Conservation (phyloP, 2,888 invertebrate genomes). For the Ctena decussata region DNA sequence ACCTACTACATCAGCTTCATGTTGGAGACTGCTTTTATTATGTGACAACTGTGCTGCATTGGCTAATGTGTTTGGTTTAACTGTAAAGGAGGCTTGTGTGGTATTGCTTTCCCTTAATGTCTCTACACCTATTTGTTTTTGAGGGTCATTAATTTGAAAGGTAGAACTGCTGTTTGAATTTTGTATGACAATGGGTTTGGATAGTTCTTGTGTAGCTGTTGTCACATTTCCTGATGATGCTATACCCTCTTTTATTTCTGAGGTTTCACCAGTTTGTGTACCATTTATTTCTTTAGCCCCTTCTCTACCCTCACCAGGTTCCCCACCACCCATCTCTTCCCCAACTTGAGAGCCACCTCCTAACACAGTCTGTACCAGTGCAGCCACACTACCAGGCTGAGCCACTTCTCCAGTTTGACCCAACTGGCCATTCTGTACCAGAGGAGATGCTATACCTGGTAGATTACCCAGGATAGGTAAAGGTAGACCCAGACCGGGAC, state of each 20-base stretch:
- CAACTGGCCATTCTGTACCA: slow-evolving; percentile 18
- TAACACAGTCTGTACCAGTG: slow-evolving; percentile 32
- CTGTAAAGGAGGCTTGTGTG: background rate
- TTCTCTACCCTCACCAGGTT: background rate
- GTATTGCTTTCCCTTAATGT: background rate
- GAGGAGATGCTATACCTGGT: background rate
- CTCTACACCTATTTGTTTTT: no score
- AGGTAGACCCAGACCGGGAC: background rate
- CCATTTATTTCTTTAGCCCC: background rate
- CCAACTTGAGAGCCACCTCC: slow-evolving; percentile 8
- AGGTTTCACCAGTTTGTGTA: background rate
- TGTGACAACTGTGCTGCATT: background rate
- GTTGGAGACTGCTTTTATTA: background rate
- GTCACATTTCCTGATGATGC: no score
- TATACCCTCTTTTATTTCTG: background rate
- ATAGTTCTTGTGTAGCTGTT: no score
- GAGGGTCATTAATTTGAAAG: no score
- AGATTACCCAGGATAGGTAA: background rate
- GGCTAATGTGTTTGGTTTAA: background rate
- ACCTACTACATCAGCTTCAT: slow-evolving; percentile 38
- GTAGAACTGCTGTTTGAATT: no score
- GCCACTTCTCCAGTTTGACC: background rate
- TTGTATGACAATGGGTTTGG: no score
- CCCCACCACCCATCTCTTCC: slow-evolving; percentile 1
- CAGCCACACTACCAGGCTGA: slow-evolving; percentile 37